Percentiles rank a stretch among this genome's conserved stretches.
Evolutionary conservation across 1,140 invertebrate genomes (phyloP).

Genomic region (Drosophila lowei): DNA sequence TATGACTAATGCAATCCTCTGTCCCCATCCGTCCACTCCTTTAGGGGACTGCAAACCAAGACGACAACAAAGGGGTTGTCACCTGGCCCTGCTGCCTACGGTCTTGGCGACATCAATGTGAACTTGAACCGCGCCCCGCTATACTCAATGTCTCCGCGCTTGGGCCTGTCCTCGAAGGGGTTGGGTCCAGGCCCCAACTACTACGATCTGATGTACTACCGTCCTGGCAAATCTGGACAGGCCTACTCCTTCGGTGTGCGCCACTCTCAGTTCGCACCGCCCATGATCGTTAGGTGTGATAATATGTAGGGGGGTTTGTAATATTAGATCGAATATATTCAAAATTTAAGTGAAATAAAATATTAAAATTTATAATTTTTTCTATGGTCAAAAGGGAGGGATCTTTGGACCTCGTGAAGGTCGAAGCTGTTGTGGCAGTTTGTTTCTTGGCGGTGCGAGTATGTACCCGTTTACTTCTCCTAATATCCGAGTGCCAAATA

Average conservation of each 20-base stretch:
- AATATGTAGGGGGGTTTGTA: constrained; percentile 67
- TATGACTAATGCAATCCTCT: not conserved
- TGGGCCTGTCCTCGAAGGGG: constrained; percentile 15
- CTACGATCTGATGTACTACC: constrained; percentile 77
- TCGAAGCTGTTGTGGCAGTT: no score
- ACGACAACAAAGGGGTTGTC: constrained; percentile 70
- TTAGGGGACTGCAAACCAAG: constrained; percentile 82
- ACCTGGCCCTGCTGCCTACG: constrained; percentile 86
- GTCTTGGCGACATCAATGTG: constrained; percentile 67
- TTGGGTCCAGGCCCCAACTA: constrained; percentile 83
- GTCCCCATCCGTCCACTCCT: constrained; percentile 29
- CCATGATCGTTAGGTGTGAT: constrained; percentile 81
- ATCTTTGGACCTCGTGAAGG: no score
- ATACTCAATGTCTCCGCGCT: constrained; percentile 80
- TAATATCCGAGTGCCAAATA: no score
- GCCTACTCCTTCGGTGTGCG: constrained; percentile 72
- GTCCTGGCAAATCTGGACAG: constrained; percentile 61
- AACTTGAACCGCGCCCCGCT: constrained; percentile 72
- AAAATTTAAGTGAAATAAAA: constrained; percentile 34
- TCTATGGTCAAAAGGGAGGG: not conserved
- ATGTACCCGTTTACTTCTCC: no score
- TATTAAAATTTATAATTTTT: constrained; percentile 1
- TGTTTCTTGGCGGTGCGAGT: no score
- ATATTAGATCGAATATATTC: constrained; percentile 62
- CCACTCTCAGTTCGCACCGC: constrained; percentile 70